Evolutionary conservation across 2,888 invertebrate species (phyloP).

Genomic region (Nomada fabriciana): DNA sequence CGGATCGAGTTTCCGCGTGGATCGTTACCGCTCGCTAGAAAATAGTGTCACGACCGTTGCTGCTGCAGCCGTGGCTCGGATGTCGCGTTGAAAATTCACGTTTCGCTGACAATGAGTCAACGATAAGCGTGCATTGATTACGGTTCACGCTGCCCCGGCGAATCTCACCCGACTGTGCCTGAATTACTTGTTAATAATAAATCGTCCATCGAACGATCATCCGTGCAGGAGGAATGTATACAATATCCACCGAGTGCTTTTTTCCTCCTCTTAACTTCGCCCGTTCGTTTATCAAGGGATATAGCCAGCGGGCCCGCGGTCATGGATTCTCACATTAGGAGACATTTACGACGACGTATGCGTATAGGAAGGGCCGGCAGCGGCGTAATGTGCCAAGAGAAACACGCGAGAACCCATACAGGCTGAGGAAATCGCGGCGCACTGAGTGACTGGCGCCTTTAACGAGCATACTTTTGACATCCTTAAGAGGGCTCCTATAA

Average conservation of each 20-base stretch:
- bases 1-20: slow-evolving; percentile 52
- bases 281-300: too few species aligned
- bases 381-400: slow-evolving; percentile 35
- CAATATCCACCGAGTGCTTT: too few species aligned
- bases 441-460: slow-evolving; percentile 66
- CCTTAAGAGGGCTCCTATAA: slow-evolving; percentile 62
- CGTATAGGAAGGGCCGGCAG: slow-evolving; percentile 1
- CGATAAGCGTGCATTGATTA: slow-evolving; percentile 49
- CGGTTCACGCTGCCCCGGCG: background rate
- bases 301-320: background rate
- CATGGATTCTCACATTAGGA: slow-evolving; percentile 50
- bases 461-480: slow-evolving; percentile 68
- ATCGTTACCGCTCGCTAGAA: slow-evolving; percentile 33
- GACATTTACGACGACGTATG: slow-evolving; percentile 45
- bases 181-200: too few species aligned
- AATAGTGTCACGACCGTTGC: slow-evolving; percentile 16
- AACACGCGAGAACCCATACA: slow-evolving; percentile 27
- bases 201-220: too few species aligned
- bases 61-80: background rate
- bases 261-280: too few species aligned
- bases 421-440: slow-evolving; percentile 16
- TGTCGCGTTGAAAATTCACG: slow-evolving; percentile 35
- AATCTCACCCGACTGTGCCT: too few species aligned
- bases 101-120: slow-evolving; percentile 43
- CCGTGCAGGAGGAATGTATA: too few species aligned